Base-by-base conservation (phyloP, 2,113 vertebrate genomes). In the Cryptotis parvus region DNA sequence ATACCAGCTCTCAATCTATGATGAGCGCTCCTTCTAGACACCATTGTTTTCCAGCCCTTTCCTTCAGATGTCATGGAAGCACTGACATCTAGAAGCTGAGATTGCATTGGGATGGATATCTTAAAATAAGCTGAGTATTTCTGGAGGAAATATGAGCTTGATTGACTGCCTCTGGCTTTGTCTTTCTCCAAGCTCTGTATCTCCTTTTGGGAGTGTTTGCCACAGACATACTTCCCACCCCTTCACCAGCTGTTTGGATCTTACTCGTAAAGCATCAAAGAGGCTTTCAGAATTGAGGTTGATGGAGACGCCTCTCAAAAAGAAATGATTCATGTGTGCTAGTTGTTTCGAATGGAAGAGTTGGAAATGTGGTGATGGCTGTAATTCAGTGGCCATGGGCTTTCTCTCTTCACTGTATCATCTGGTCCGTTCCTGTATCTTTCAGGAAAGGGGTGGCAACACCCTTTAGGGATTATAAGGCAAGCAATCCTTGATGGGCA, bases 221-320 rank as follows among this genome's bases (percentile, higher is more conserved):
- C 41, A 18, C 37, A 39, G 83, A 76, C 49, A 41, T 0, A 5
- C 68, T 63, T 79, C 85, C 83, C 55, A 80, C 92, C 93, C 29
- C 86, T 91, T 95, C 93, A 95, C 90, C 93, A 92, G 87, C 91
- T 91, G 83, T 81, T 84, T 70, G 55, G 63, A 1, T 75, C 78
- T 91, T 78, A 45, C 58, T 88, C 72, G 58, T 69, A 86, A 80
- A 61, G 68, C 76, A 33, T 45, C 63, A 4, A 63, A 77, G 69
- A 90, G 49, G 81, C 75, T 94, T 81, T 87, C 45, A 33, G 49
- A 63, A 39, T 77, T 81, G 76, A 84, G 37, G 39, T 58, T 87
- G 87, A 66, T 69, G 76, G 43, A 74, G 29, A 22, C 35, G n/a
- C 86, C 73, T 84, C 78, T 76, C 77, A 69, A 45, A 86, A 65